Evolutionary conservation across 2,888 invertebrate species (phyloP).

Genomic region (Cotesia congregata): DNA sequence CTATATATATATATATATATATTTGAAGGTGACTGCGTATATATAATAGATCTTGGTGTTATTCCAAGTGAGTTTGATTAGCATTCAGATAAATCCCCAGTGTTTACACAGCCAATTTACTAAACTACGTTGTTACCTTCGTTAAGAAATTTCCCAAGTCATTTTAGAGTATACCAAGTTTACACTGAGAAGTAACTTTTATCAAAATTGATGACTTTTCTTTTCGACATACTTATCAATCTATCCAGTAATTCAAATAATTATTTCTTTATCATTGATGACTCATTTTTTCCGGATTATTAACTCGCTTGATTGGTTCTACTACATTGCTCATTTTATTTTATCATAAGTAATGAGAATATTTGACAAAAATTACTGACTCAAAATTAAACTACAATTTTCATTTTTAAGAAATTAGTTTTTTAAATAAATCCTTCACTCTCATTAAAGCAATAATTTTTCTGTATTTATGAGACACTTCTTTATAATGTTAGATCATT

Average conservation of each 20-base stretch:
- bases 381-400: no score
- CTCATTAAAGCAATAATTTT: no score
- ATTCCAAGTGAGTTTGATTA: slow-evolving; percentile 21
- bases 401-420: no score
- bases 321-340: no score
- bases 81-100: slow-evolving; percentile 19
- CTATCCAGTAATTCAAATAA: not conserved
- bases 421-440: no score
- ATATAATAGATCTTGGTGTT: not conserved
- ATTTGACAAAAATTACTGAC: no score
- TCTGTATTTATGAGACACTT: no score
- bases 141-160: slow-evolving; percentile 20
- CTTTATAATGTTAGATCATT: no score
- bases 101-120: slow-evolving; percentile 14
- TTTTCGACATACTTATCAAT: not conserved
- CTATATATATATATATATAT: slow-evolving; percentile 12
- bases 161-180: slow-evolving; percentile 13
- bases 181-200: not conserved
- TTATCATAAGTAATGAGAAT: no score
- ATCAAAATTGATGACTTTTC: not conserved
- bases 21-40: not conserved
- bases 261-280: no score
- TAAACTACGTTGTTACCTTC: not conserved
- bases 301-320: no score
- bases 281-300: no score